phyloP scores from a whole-genome alignment of 2,888 invertebrate species.

The Tetanocera ferruginea region DNA sequence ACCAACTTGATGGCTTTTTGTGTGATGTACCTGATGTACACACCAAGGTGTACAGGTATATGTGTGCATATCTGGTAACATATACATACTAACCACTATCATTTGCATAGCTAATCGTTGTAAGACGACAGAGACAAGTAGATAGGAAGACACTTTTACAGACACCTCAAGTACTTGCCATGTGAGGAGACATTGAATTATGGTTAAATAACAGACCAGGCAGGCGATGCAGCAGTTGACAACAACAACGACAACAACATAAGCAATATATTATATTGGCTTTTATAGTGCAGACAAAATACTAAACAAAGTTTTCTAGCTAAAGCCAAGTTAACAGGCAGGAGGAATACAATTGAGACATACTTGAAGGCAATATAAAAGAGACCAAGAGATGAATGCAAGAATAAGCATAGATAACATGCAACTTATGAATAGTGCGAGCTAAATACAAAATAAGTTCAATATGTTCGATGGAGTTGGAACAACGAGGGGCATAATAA shows the following conservation, averaged over 20 bases:
- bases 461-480: not conserved
- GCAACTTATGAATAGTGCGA: not conserved
- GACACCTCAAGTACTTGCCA: not conserved
- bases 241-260: conserved; percentile 3
- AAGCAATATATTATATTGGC: not conserved
- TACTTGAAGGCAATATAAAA: not conserved
- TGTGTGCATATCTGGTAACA: too few species aligned
- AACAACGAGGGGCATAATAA: not conserved
- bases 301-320: conserved; percentile 8
- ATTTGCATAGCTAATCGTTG: conserved; percentile 42
- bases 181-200: not conserved
- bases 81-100: conserved; percentile 20
- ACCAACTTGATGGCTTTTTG: too few species aligned
- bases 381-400: not conserved
- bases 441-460: not conserved
- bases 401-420: not conserved
- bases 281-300: conserved; percentile 7
- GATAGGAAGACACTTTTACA: not conserved
- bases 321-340: not conserved
- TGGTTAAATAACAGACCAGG: conserved; percentile 1
- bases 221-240: not conserved
- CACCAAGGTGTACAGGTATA: too few species aligned
- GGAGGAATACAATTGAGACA: not conserved
- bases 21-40: too few species aligned
- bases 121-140: not conserved